Evolutionary conservation across 1,140 invertebrate genomes (phyloP).

Genomic region (Mycetomoellerius zeteki): DNA sequence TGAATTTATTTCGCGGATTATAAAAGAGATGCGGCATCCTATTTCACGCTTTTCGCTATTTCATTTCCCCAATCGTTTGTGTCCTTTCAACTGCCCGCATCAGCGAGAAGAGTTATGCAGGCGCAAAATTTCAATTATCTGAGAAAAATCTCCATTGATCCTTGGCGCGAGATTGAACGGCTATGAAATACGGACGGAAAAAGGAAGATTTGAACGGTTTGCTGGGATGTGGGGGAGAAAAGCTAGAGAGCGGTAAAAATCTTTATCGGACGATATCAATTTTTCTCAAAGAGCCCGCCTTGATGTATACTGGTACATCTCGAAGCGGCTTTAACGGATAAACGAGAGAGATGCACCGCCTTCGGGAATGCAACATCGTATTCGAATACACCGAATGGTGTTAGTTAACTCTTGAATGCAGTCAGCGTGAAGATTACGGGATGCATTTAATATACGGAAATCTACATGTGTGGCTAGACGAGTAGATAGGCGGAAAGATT

Average conservation of each 20-base stretch:
- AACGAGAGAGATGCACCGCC: constrained; percentile 31
- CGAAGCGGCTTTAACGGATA: constrained; percentile 32
- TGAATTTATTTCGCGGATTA: constrained; percentile 33
- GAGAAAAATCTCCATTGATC: constrained; percentile 62
- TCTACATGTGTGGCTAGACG: constrained; percentile 16
- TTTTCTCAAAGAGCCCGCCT: constrained; percentile 48
- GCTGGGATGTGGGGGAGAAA: not conserved
- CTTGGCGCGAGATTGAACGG: constrained; percentile 56
- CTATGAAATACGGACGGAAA: constrained; percentile 46
- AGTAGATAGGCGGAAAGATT: constrained; percentile 21
- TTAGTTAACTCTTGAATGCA: constrained; percentile 56
- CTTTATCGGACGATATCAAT: constrained; percentile 62
- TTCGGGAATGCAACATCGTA: constrained; percentile 38
- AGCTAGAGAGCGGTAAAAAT: constrained; percentile 34
- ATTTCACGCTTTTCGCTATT: constrained; percentile 44
- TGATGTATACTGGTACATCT: constrained; percentile 24
- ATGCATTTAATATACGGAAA: constrained; percentile 49
- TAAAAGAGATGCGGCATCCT: constrained; percentile 38
- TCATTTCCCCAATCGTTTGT: constrained; percentile 13
- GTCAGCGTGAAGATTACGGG: constrained; percentile 43
- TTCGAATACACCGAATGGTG: constrained; percentile 26
- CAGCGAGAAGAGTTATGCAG: constrained; percentile 35
- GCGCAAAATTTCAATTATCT: constrained; percentile 63
- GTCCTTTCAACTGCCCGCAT: constrained; percentile 42
- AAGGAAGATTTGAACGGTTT: constrained; percentile 32